Evolutionary conservation across 2,797 vertebrate genomes (phyloP), one percentile per base, ranked within the genome.

Genomic region (Sebastes vulpes): DNA sequence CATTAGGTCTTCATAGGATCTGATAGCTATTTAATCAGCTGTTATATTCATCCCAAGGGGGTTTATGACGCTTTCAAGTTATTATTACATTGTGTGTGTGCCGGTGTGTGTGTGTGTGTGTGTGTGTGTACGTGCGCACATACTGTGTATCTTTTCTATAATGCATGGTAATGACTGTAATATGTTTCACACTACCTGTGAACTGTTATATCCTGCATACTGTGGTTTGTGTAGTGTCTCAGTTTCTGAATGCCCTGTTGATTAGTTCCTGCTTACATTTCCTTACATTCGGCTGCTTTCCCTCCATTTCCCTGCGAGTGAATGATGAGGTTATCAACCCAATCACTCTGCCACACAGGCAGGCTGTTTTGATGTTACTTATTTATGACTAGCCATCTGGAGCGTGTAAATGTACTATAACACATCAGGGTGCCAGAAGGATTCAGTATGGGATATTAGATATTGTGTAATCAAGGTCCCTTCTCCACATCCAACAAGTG

Each of bases 311-410:
- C 42, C 48, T 73, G 31, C 14, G 5, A 28, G 25, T 61, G 38
- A 85, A 59, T 69, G 25, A 86, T 70, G 48, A 76, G 46, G 53
- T 67, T 59, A 81, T 84, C 65, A 81, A 46, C 25, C 14, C 12
- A 20, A 61, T 82, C 23, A 23, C 61, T 59, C 16, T 26, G 25
- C 35, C 20, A 68, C 21, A 50, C 57, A 18, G 32, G 6, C 58
- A 46, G 38, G 56, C 35, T 18, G 60, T 65, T 77, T 59, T 67
- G 16, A 71, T 54, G 29, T 72, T 73, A 69, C 65, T 81, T 86
- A 84, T 85, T 82, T 35, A 77, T 80, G 80, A 72, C 23, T 12
- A 20, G 21, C 53, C 82, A 78, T 54, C 61, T 73, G 61, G 42
- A 65, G 14, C 56, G 59, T 67, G 65, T 69, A 54, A 60, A 77